A percentile compares a stretch with the other conserved stretches of the same genome.
Conservation (phyloP, 2,888 invertebrate species). For the Pachliopta kotzebuea region DNA sequence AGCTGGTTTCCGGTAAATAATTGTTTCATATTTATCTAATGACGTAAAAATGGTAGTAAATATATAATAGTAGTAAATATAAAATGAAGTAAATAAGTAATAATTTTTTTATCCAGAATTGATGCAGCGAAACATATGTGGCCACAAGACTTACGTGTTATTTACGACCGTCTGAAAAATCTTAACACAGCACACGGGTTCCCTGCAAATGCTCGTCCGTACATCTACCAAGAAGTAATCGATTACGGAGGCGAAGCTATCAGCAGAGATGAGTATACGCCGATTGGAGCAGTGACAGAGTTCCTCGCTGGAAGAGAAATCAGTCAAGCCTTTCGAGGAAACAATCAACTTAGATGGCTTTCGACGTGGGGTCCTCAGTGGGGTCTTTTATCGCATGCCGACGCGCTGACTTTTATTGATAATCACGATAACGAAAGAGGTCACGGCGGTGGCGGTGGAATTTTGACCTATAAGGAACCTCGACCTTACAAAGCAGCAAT, state of each 20-base stretch:
- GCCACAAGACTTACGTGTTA: constrained; percentile 85
- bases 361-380: constrained; percentile 82
- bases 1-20: constrained; percentile 85
- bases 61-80: not conserved
- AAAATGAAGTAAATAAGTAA: not conserved
- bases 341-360: constrained; percentile 82
- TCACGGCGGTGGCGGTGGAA: constrained; percentile 76
- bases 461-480: constrained; percentile 83
- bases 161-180: constrained; percentile 82
- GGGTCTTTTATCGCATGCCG: constrained; percentile 77
- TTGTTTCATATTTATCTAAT: not conserved
- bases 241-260: constrained; percentile 81
- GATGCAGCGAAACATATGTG: constrained; percentile 91
- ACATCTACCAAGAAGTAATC: constrained; percentile 88
- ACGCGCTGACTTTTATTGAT: constrained; percentile 87
- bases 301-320: constrained; percentile 74
- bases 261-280: constrained; percentile 76
- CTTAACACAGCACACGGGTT: constrained; percentile 84
- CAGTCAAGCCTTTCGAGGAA: constrained; percentile 59
- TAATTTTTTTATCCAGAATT: constrained; percentile 68
- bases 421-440: constrained; percentile 92
- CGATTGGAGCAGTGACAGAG: constrained; percentile 85
- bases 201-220: constrained; percentile 81
- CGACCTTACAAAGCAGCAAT: constrained; percentile 88
- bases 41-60: too few species aligned